Base-by-base conservation (phyloP, 2,797 vertebrate genomes). In the Crenuchus spilurus region DNA sequence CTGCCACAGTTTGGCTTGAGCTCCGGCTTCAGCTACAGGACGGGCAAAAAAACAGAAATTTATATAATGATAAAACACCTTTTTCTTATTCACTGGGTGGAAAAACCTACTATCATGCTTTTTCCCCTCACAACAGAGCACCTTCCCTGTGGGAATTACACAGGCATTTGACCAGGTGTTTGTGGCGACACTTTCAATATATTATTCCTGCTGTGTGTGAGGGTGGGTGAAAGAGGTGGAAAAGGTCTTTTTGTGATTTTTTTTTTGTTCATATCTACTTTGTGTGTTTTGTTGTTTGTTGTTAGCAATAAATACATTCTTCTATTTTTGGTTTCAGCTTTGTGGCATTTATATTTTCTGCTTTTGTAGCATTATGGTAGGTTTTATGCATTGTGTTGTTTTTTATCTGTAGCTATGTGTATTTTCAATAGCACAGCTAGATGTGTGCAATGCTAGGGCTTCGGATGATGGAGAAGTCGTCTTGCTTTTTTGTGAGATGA, bases 101-200 rank as follows among this genome's bases (percentile, higher is more conserved):
- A 85, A 85, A 86, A 81, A 79, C 65, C 80, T 55, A 52, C 75
- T 84, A 72, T 74, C 82, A 81, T 49, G 33, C 80, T 62, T 58
- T 75, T 72, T 11, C 72, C 70, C 75, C 80, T 69, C 72, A 61
- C 48, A 73, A 88, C 51, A 48, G 70, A 52, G 74, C 67, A 72
- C 26, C 73, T 55, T 80, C 86, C 88, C 85, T 85, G 70, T 35
- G 86, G 85, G 88, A 88, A 86, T 87, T 75, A 64, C 69, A 74
- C 80, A 73, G 88, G 84, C 84, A 78, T 91, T 90, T 92, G 90
- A 91, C 88, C 90, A 90, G 84, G 87, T 89, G 88, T 86, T 86
- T 89, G 79, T 39, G 22, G 66, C 77, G 85, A 84, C 88, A 84
- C 80, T 87, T 86, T 88, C 85, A 87, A 80, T 87, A 86, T 88